Conservation (phyloP, 2,797 vertebrate species). For the Cirrhinus mrigala region DNA sequence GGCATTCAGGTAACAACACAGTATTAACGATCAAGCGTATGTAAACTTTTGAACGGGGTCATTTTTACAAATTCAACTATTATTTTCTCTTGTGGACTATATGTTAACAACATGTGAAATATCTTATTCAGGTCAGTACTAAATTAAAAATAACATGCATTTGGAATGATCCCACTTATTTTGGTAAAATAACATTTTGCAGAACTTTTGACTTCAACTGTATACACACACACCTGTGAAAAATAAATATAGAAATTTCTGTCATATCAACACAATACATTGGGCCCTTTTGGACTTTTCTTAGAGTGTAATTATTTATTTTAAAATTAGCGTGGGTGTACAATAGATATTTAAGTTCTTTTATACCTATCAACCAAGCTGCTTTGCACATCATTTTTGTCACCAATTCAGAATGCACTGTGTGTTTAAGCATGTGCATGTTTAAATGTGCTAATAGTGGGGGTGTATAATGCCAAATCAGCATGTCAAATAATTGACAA, state of each 20-base stretch:
- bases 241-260: not conserved
- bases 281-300: not conserved
- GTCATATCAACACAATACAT: not conserved
- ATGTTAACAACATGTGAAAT: too few relatives aligned
- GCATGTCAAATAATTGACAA: slow-evolving; percentile 6
- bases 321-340: not conserved
- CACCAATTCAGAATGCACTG: not conserved
- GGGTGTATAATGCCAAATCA: not conserved
- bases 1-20: too few relatives aligned
- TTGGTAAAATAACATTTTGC: too few relatives aligned
- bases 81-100: too few relatives aligned
- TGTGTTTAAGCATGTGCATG: not conserved
- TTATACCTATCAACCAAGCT: not conserved
- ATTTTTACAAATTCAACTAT: too few relatives aligned
- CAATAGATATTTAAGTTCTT: not conserved
- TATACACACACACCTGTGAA: not conserved
- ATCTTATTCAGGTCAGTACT: too few relatives aligned
- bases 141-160: too few relatives aligned
- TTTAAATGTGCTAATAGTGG: not conserved
- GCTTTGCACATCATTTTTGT: not conserved
- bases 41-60: too few relatives aligned
- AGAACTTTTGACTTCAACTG: too few relatives aligned
- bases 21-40: too few relatives aligned
- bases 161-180: too few relatives aligned
- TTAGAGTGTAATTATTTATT: not conserved